A percentile compares a stretch with the other conserved stretches of the same genome.
phyloP scores from a whole-genome alignment of 2,888 invertebrate species.

The Hydrotaea cyrtoneurina region DNA sequence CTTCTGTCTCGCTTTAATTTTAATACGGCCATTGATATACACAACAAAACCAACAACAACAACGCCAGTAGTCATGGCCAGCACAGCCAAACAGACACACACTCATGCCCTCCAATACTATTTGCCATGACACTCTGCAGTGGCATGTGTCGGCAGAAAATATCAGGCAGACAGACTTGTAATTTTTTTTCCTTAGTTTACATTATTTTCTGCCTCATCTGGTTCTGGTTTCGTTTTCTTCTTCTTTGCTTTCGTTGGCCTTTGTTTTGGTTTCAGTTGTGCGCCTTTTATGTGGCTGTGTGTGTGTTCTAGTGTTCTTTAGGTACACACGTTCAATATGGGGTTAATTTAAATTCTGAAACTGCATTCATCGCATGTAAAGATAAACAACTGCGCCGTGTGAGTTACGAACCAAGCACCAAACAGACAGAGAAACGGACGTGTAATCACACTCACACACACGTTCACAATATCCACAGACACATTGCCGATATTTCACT shows the following conservation, averaged over 20 bases:
- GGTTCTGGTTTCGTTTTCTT: slow-evolving; percentile 28
- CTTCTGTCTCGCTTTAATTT: slow-evolving; percentile 29
- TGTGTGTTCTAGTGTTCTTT: slow-evolving; percentile 51
- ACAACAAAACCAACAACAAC: neutral
- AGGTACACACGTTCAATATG: slow-evolving; percentile 65
- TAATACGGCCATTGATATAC: slow-evolving; percentile 47
- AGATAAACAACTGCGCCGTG: slow-evolving; percentile 56
- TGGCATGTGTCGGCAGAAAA: slow-evolving; percentile 55
- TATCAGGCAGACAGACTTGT: slow-evolving; percentile 31
- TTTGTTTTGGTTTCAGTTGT: slow-evolving; percentile 52
- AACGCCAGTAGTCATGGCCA: slow-evolving; percentile 18
- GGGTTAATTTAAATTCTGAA: slow-evolving; percentile 75
- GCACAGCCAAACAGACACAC: slow-evolving; percentile 12
- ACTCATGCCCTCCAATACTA: neutral
- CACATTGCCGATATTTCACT: slow-evolving; percentile 20
- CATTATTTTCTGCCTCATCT: slow-evolving; percentile 24
- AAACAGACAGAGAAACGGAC: slow-evolving; percentile 17
- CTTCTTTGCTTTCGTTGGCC: neutral
- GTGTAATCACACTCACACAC: neutral
- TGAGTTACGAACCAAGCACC: slow-evolving; percentile 40
- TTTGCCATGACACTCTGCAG: neutral
- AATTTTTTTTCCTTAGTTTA: slow-evolving; percentile 22
- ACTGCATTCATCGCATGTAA: slow-evolving; percentile 58
- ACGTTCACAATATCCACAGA: neutral
- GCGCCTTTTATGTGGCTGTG: slow-evolving; percentile 57